Evolutionary conservation across 2,113 vertebrate species (phyloP), one percentile per base, ranked within the genome.

Genomic region (Amia ocellicauda): DNA sequence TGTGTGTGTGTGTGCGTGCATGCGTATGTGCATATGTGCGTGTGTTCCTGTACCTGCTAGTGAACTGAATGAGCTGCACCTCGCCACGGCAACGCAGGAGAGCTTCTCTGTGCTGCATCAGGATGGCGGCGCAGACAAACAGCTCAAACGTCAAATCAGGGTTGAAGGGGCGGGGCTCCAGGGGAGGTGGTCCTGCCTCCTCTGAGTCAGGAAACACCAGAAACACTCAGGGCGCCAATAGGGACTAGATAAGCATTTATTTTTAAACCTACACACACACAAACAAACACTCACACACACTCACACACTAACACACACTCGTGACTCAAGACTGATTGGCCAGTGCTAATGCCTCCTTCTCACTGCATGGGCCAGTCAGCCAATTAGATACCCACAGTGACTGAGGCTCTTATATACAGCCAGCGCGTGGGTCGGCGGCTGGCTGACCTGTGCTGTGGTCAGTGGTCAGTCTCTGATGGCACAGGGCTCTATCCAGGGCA

Each of bases 71-170:
- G 54, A 91, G 85, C 63, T 88, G 83, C 2, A 82, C 81, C 2
- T 90, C 89, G 16, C 84, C 83, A 17, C 47, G 36, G 74, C 88
- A 91, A 40, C 19, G 74, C 24, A 91, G 74, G 59, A 91, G 77
- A 36, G 73, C 60, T 9, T 83, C 82, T 70, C 81, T 69, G 74
- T 91, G 83, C 16, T 90, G 83, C 50, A 91, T 49, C 50, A 91
- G 74, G 47, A 91, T 86, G 64, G 87, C 83, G 23, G 88, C 88
- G 50, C 90, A 91, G 78, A 91, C 83, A 73, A 91, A 91, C 55
- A 90, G 85, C 73, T 91, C 90, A 62, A 90, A 91, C 3, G 90
- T 90, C 74, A 89, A 91, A 62, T 89, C 87, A 11, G 79, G 76
- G 68, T 91, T 91, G 63, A 89, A 59, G 1, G 70, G 50, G 13